Evolutionary conservation across 2,888 invertebrate species (phyloP), one percentile per base, ranked within the genome.

Genomic region (Parelbella ahira): DNA sequence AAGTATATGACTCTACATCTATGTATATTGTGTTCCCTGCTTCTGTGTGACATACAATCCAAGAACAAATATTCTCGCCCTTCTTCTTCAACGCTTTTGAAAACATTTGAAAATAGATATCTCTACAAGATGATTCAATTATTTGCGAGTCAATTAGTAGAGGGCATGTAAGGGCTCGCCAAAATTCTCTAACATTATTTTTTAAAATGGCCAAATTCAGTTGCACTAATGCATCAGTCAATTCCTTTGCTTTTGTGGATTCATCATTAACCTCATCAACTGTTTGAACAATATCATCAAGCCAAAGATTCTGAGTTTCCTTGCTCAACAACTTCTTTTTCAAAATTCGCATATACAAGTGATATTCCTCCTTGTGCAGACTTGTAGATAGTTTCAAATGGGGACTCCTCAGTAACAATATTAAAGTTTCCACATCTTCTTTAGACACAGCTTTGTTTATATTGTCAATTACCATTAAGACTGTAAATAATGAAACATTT

Each of bases 381-480:
- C 76, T 61, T 23, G 69, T 67, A 2, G 77, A 53, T 7, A 89
- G 57, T 53, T 88, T 88, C 1, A 89, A 61, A 44, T 78, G 73
- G 6, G 88, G 71, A 54, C 79, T 83, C 51, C 83, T 83, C 27
- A 91, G 67, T 9, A 88, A 67, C 12, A 53, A 49, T 66, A 90
- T 79, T 33, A 92, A 74, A 5, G 67, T 68, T 3, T 70, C 67
- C 4, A 81, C 71, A 60, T 90, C 87, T 50, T 90, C 90, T 24
- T 82, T 76, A 45, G 79, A 65, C 8, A 93, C 90, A 10, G 91
- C 89, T 43, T 82, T 79, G 60, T 92, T 92, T 34, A 93, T 88
- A 39, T 72, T 68, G 42, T 88, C 80, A 46, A 93, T 79, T 5
- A 90, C 86, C 41, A 72, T 60, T 21, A 92, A 89, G 71, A 89